Evolutionary conservation across 2,888 invertebrate species (phyloP).

Genomic region (Pollenia labialis): DNA sequence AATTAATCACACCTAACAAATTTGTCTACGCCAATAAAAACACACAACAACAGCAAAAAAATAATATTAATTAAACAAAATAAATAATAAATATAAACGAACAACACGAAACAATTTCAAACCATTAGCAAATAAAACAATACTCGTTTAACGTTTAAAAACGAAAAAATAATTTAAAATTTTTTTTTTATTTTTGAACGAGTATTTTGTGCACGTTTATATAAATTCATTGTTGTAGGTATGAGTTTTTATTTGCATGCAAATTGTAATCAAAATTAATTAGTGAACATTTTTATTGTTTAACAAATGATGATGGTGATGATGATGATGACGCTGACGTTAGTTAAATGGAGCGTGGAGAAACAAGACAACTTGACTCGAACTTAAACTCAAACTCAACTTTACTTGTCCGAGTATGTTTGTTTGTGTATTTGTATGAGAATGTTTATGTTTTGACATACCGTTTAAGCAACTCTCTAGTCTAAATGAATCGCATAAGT

Average conservation of each 20-base stretch:
- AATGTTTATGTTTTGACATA: too few species aligned
- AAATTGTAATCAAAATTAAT: conserved; percentile 83
- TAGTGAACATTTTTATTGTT: conserved; percentile 82
- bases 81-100: conserved; percentile 30
- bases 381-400: conserved; percentile 2
- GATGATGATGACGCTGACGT: not conserved
- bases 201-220: conserved; percentile 58
- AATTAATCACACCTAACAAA: conserved; percentile 71
- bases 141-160: conserved; percentile 42
- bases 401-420: not conserved
- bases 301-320: conserved; percentile 79
- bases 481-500: conserved; percentile 6
- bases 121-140: conserved; percentile 32
- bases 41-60: conserved; percentile 9
- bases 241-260: conserved; percentile 79
- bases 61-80: conserved; percentile 58
- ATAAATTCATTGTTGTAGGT: conserved; percentile 78
- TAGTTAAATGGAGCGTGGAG: conserved; percentile 43
- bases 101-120: conserved; percentile 16
- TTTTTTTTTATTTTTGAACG: not conserved
- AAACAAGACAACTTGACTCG: conserved; percentile 26
- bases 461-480: not conserved
- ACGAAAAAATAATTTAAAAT: conserved; percentile 22
- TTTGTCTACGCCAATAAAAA: conserved; percentile 68
- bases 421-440: not conserved